Evolutionary conservation across 2,888 invertebrate genomes (phyloP).

Genomic region (Chironomus tentans): DNA sequence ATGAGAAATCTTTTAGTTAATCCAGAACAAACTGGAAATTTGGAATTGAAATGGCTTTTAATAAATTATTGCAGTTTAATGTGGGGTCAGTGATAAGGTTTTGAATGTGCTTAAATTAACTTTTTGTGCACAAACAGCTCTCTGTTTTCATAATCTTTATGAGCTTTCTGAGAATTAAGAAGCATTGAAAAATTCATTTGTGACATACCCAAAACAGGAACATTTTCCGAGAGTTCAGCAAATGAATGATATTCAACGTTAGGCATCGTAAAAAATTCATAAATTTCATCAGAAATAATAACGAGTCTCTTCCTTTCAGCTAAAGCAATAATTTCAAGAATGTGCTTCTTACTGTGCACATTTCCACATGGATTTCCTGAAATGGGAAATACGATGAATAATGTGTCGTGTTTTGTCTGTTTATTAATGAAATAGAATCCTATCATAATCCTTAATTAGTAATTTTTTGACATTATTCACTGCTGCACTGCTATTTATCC

Average conservation of each 20-base stretch:
- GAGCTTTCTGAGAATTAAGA: too few relatives aligned
- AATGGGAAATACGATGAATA: too few relatives aligned
- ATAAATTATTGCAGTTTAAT: background rate
- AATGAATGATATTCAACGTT: slow-evolving; percentile 71
- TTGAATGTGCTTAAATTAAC: too few relatives aligned
- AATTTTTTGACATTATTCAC: background rate
- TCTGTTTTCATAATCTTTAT: too few relatives aligned
- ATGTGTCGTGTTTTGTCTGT: too few relatives aligned
- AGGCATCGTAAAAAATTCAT: slow-evolving; percentile 89
- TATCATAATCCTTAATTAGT: too few relatives aligned
- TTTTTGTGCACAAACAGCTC: too few relatives aligned
- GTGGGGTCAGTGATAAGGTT: too few relatives aligned
- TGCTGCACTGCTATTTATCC: background rate
- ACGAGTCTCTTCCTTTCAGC: slow-evolving; percentile 72
- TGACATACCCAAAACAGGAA: slow-evolving; percentile 83
- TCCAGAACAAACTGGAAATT: slow-evolving; percentile 43
- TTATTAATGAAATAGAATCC: background rate
- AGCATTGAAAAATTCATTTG: too few relatives aligned
- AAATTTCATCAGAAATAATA: slow-evolving; percentile 96
- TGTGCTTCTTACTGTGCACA: slow-evolving; percentile 76
- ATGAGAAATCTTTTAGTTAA: slow-evolving; percentile 91
- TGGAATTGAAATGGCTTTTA: too few relatives aligned
- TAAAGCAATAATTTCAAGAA: slow-evolving; percentile 68
- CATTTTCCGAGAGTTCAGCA: slow-evolving; percentile 74
- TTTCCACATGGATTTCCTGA: slow-evolving; percentile 73